Conservation (phyloP, 2,888 invertebrate species). For the Eristalinus aeneus region DNA sequence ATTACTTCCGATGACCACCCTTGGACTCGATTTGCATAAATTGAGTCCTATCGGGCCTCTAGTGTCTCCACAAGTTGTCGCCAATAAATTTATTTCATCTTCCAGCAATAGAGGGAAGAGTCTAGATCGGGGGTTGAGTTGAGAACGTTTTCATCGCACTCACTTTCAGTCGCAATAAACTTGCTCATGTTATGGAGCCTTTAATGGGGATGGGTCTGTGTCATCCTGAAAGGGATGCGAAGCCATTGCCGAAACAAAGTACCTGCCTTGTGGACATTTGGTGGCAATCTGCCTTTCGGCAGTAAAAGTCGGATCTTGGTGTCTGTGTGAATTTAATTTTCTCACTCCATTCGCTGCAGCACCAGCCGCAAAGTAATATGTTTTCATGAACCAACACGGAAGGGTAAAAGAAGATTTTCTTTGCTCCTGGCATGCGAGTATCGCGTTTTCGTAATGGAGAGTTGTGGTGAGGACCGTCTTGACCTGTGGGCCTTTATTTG, state of each 20-base stretch:
- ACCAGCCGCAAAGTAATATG: background rate
- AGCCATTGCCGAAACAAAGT: background rate
- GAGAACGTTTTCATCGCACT: background rate
- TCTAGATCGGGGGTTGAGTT: background rate
- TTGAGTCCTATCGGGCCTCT: background rate
- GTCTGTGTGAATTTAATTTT: background rate
- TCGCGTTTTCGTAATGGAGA: background rate
- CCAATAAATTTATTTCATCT: conserved; percentile 35
- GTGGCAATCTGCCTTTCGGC: conserved; percentile 19
- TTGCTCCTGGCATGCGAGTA: background rate
- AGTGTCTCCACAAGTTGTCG: conserved; percentile 28
- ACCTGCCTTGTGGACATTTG: conserved; percentile 24
- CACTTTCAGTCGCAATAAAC: conserved; percentile 18
- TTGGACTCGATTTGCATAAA: conserved; percentile 15
- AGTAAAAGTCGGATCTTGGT: background rate
- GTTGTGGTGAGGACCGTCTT: background rate
- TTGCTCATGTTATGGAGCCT: background rate
- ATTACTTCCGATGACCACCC: background rate
- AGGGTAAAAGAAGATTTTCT: background rate
- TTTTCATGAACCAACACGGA: background rate
- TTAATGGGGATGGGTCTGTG: background rate
- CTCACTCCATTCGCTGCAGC: background rate
- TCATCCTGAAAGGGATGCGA: background rate
- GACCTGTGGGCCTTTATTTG: background rate
- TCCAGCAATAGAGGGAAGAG: background rate